Evolutionary conservation across 2,888 invertebrate species (phyloP).

Genomic region (Lamproptera curius): DNA sequence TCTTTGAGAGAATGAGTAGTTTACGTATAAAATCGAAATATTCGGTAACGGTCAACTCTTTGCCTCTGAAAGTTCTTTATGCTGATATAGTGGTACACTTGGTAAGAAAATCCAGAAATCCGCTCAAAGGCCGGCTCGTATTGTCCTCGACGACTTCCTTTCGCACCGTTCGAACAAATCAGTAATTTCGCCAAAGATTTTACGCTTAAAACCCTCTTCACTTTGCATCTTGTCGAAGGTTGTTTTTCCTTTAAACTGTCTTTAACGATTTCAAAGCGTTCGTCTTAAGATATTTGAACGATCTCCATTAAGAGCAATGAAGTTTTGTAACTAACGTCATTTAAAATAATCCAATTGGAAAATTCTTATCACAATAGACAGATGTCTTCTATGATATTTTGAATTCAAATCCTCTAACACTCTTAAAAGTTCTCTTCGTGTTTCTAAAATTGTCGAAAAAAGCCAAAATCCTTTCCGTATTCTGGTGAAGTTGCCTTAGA

Average conservation of each 20-base stretch:
- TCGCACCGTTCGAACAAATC: neutral
- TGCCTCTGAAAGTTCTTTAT: neutral
- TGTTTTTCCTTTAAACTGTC: neutral
- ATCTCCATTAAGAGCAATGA: constrained; percentile 11
- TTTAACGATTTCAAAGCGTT: neutral
- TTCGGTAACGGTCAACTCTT: neutral
- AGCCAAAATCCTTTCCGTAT: neutral
- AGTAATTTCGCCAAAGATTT: neutral
- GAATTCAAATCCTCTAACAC: neutral
- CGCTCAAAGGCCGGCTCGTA: neutral
- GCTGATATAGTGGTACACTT: neutral
- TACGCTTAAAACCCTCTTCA: neutral
- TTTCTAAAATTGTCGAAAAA: neutral
- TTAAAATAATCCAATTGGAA: neutral
- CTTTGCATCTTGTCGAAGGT: neutral
- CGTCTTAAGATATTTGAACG: constrained; percentile 10
- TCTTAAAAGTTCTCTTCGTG: neutral
- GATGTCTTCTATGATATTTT: neutral
- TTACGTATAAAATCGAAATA: neutral
- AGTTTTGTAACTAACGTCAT: constrained; percentile 5
- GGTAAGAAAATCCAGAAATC: neutral
- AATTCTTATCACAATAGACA: neutral
- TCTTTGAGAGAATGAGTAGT: neutral
- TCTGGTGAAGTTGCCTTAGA: neutral
- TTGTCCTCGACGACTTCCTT: neutral